A percentile compares a stretch with the other conserved stretches of the same genome.
phyloP scores from a whole-genome alignment of 2,113 vertebrate genomes.

The Oxyruncus cristatus region DNA sequence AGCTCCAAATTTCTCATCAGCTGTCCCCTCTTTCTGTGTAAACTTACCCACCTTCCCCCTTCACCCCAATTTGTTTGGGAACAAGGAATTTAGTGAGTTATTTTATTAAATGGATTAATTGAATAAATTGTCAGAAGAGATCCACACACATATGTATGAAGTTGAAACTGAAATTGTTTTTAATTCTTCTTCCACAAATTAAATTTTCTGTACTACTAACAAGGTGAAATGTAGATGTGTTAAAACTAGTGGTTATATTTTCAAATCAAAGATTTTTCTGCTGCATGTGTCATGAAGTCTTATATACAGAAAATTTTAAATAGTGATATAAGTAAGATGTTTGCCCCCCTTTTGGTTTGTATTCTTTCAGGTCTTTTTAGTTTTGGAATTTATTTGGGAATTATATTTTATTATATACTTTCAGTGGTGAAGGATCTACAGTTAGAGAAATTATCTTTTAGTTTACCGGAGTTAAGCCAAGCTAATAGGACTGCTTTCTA shows the following conservation, averaged over 20 bases:
- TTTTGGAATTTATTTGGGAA: not conserved
- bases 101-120: not conserved
- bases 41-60: fast-evolving
- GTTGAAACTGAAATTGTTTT: not conserved
- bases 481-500: not conserved
- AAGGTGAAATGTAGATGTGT: not conserved
- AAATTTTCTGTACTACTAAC: not conserved
- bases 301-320: not conserved
- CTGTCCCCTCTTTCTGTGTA: not conserved
- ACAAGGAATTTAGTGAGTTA: not conserved
- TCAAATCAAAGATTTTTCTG: fast-evolving
- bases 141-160: not conserved
- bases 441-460: not conserved
- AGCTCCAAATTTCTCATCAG: not conserved
- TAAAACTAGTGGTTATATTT: not conserved
- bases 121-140: not conserved
- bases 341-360: not conserved
- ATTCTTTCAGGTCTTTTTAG: not conserved
- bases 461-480: not conserved
- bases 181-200: fast-evolving
- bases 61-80: not conserved
- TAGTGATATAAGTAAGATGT: not conserved
- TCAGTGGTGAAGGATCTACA: not conserved
- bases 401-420: not conserved
- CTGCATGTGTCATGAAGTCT: not conserved